Conservation (phyloP, 2,888 invertebrate species). For the Germaria angustata region DNA sequence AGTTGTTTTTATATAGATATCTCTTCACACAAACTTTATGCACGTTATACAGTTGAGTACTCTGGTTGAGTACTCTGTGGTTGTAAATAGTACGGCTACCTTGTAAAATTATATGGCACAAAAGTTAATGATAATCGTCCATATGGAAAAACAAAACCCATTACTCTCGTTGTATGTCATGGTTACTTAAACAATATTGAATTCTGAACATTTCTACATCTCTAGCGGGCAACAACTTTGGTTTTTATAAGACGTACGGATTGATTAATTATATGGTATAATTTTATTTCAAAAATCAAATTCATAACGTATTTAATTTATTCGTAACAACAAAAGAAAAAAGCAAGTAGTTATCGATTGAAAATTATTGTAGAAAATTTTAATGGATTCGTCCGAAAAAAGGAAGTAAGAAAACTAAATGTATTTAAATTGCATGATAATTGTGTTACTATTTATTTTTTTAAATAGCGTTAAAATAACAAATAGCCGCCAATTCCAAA, state of each 20-base stretch:
- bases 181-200: no score
- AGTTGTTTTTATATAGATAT: no score
- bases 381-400: constrained; percentile 34
- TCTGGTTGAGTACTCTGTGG: no score
- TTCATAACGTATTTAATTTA: background rate
- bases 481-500: constrained; percentile 39
- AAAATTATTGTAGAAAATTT: background rate
- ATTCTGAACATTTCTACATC: background rate
- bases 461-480: constrained; percentile 28
- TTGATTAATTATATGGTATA: background rate
- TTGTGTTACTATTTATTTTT: background rate
- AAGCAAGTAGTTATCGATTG: background rate
- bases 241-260: constrained; percentile 35
- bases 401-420: background rate
- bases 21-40: no score
- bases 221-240: background rate
- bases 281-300: background rate
- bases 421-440: background rate
- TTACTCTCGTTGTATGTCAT: no score
- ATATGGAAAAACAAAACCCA: no score
- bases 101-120: no score
- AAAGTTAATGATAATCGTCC: no score
- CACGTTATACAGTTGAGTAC: no score
- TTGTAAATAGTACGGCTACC: no score
- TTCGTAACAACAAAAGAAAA: background rate